Evolutionary conservation across 1,140 invertebrate genomes (phyloP).

Genomic region (Acromyrmex heyeri): DNA sequence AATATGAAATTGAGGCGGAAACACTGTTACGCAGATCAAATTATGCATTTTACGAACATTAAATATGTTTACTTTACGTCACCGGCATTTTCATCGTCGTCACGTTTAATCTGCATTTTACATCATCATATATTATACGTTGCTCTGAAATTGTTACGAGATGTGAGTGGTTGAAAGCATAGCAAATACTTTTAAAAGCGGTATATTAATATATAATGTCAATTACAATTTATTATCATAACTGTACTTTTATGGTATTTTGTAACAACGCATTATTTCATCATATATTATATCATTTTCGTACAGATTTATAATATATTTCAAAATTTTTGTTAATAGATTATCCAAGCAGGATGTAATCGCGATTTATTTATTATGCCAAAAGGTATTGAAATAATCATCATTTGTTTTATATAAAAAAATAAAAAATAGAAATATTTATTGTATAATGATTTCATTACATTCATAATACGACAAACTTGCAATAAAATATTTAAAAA

Average conservation of each 20-base stretch:
- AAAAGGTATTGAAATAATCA: conserved; percentile 3
- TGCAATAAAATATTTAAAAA: not conserved
- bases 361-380: not conserved
- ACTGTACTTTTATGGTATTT: not conserved
- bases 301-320: not conserved
- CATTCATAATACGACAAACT: not conserved
- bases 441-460: not conserved
- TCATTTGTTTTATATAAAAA: not conserved
- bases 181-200: conserved; percentile 23
- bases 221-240: conserved; percentile 32
- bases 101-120: conserved; percentile 36
- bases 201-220: conserved; percentile 34
- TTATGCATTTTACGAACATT: conserved; percentile 49
- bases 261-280: not conserved
- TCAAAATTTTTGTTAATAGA: conserved; percentile 1
- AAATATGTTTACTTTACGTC: conserved; percentile 53
- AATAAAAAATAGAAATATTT: not conserved
- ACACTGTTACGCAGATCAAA: conserved; percentile 33
- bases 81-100: conserved; percentile 29
- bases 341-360: not conserved
- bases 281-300: conserved; percentile 6
- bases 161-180: conserved; percentile 21
- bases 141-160: conserved; percentile 36
- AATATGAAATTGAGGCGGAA: conserved; percentile 38
- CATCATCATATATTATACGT: conserved; percentile 26